Base-by-base conservation (phyloP, 1,140 invertebrate genomes). In the Calephelis virginiensis region DNA sequence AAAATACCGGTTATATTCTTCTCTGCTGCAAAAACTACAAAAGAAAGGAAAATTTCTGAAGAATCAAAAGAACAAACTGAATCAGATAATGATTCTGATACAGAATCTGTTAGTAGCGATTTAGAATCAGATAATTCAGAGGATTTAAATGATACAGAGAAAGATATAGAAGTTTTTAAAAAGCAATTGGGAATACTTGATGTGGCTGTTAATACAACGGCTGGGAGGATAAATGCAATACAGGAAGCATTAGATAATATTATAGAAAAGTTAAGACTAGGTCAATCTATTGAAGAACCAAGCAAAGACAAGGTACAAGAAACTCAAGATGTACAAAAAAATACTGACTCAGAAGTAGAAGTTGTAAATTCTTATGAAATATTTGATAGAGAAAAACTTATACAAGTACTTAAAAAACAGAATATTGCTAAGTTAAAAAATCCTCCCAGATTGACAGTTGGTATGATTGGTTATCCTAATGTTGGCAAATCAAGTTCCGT, bases 401-500 rank as follows among this genome's bases (percentile, higher is more conserved):
- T 95, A 61, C 85, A 92, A 66, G 92, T 98, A 11, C 95, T 98
- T 46, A 94, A 93, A 76, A 92, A 82, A 14, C 90, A 96, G 47
- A 94, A 95, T 70, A 87, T 78, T 13, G 92, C 93, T 88, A 95
- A 76, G 86, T 74, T 68, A 92, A 95, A 93, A 70, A 92, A 93
- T 71, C 94, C 89, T 4, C 83, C 92, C 53, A 80, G 95, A 11
- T 93, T 95, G 0, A 97, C 97, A 46, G 94, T 99, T 71, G 98
- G 98, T 50, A 93, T 99, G 87, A 97, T 99, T 74, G 99, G 99
- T 0, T 99, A 99, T 93, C 99, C 99, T 1, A 99, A 99, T 93
- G 99, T 99, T 46, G 99, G 99, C 12, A 99, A 99, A 92, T 99
- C 98, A 92, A 99, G 98, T 59, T 99, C 98, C 5, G 99, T 99